Evolutionary conservation across 2,888 invertebrate species (phyloP), one percentile per base, ranked within the genome.

Genomic region (Drosophila rubida): DNA sequence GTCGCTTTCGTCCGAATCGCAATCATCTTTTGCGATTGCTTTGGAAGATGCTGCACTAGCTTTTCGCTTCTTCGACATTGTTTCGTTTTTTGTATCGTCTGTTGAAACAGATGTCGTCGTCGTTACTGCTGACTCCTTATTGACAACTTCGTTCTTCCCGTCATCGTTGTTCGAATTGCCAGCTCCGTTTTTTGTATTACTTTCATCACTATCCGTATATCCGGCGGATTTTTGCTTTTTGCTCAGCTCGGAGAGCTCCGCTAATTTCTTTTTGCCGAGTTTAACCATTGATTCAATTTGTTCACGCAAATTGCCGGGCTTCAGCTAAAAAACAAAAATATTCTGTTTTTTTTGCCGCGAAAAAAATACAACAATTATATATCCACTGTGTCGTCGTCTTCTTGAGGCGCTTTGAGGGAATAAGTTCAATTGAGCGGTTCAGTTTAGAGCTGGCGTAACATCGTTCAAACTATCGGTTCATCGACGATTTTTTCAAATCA

Each of bases 261-360:
- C 80, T 35, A 87, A 72, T 75, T 90, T 91, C 53, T 87, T 91
- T 68, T 91, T 91, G 44, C 90, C 89, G 25, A 89, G 73, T 62
- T 90, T 88, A 11, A 86, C 91, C 91, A 91, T 32, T 91, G 35
- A 6, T 39, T 25, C n/a, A 32, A 27, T 30, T 16, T 14, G 27
- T 32, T 3, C 4, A 6, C 14, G 11, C 13, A 11, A 25, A 14
- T 11, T 19, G 30, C 1, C 8, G 11, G 7, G 16, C 11, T 13
- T 4, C 14, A 39, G 27, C 27, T 19, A 27, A 32, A 11, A 32
- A 32, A 32, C 11, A 32, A 2, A n/a, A n/a, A n/a, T 32, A 32
- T 32, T n/a, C n/a, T 32, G 11, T 35, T 41, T 14, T 49, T 61
- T 46, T 74, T 77, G 61, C 74, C 74, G 74, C 74, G 77, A 72